A percentile compares a stretch with the other conserved stretches of the same genome.
Conservation (phyloP, 2,888 invertebrate species). For the Nephrotoma appendiculata region DNA sequence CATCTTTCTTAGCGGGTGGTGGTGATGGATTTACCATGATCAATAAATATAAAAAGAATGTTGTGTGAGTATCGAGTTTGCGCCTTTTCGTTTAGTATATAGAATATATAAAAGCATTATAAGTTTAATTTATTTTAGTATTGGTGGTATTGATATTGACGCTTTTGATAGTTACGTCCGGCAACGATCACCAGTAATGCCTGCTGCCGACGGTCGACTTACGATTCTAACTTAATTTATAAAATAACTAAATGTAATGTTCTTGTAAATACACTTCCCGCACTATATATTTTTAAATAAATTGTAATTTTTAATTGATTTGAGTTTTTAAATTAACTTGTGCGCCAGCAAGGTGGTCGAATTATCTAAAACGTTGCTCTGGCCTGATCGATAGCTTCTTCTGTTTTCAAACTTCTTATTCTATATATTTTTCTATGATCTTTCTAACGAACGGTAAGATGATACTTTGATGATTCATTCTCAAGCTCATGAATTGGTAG, state of each 20-base stretch:
- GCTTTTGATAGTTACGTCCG: slow-evolving; percentile 37
- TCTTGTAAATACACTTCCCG: not conserved
- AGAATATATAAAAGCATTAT: not conserved
- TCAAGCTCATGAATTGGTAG: too few relatives aligned
- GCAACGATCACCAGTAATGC: slow-evolving; percentile 30
- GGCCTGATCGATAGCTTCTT: too few relatives aligned
- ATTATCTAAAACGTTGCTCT: too few relatives aligned
- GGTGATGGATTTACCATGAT: slow-evolving; percentile 51
- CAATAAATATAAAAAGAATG: slow-evolving; percentile 23
- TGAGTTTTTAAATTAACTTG: not conserved
- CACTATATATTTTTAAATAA: not conserved
- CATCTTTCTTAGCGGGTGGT: slow-evolving; percentile 47
- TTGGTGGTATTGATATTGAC: slow-evolving; percentile 35
- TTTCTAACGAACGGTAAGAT: too few relatives aligned
- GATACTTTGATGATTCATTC: too few relatives aligned
- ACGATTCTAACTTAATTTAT: slow-evolving; percentile 27
- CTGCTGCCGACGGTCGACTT: slow-evolving; percentile 42
- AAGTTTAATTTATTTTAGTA: not conserved
- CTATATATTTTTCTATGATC: too few relatives aligned
- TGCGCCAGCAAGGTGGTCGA: too few relatives aligned
- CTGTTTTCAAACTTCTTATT: too few relatives aligned
- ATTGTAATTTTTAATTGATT: too few relatives aligned
- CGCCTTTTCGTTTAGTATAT: too few relatives aligned
- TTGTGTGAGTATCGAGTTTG: slow-evolving; percentile 17
- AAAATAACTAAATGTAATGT: too few relatives aligned